Conservation (phyloP, 2,113 vertebrate species). For the Seriola aureovittata region DNA sequence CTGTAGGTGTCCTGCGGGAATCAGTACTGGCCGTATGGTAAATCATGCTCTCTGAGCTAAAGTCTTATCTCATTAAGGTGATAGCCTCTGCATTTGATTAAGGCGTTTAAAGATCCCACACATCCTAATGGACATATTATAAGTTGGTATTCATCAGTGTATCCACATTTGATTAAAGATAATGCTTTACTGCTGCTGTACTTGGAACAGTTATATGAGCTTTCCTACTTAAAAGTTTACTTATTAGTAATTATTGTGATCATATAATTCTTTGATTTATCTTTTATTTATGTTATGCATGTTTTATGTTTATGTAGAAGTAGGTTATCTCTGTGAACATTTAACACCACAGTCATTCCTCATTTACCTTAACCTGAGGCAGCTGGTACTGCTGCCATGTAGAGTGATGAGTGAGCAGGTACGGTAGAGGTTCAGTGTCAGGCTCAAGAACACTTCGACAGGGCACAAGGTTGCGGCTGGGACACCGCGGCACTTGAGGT, state of each 20-base stretch:
- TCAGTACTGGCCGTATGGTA: conserved; percentile 21
- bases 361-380: conserved; percentile 7
- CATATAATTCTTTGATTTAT: background rate
- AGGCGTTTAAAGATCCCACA: background rate
- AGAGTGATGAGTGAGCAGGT: conserved; percentile 40
- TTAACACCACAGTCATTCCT: background rate
- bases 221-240: background rate
- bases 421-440: conserved; percentile 39
- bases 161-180: background rate
- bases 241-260: background rate
- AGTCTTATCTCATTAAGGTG: conserved; percentile 19
- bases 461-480: conserved; percentile 23
- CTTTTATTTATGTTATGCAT: background rate
- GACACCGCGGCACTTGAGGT: conserved; percentile 13
- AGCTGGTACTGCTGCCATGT: conserved; percentile 40
- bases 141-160: background rate
- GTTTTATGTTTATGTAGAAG: background rate
- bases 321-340: background rate
- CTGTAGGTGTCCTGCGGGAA: conserved; percentile 39
- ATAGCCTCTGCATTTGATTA: conserved; percentile 28
- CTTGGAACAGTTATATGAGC: background rate
- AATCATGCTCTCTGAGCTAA: conserved; percentile 23
- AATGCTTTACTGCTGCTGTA: background rate
- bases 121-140: background rate
- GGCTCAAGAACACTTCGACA: conserved; percentile 48